A percentile compares a stretch with the other conserved stretches of the same genome.
These are phyloP conservation scores for Sminthurides bifidus DNA, from an alignment of 1,140 invertebrate genomes.

Conservation along the genomic window DNA sequence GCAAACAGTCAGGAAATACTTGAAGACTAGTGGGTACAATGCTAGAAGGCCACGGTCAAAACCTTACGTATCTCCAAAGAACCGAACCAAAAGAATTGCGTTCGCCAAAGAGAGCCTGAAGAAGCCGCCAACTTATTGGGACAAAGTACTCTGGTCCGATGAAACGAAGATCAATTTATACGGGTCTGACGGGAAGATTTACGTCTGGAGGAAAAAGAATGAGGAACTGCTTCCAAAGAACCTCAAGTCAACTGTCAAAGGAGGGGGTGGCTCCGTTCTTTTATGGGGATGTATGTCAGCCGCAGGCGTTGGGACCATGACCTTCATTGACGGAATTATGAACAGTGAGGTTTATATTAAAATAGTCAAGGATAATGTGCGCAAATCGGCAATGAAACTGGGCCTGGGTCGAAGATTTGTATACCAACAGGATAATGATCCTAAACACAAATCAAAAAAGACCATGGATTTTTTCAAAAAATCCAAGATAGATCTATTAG, in stretches of 20 bases:
- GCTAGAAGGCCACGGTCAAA: too few species aligned
- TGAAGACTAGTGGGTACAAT: too few species aligned
- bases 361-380: slow-evolving; percentile 29
- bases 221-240: slow-evolving; percentile 10
- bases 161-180: slow-evolving; percentile 1
- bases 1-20: too few species aligned
- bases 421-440: slow-evolving; percentile 35
- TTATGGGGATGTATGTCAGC: slow-evolving; percentile 35
- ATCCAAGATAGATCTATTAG: slow-evolving; percentile 30
- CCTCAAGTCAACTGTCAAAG: slow-evolving; percentile 35
- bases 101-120: not conserved
- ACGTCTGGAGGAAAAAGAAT: slow-evolving; percentile 30
- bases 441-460: slow-evolving; percentile 33
- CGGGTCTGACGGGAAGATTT: slow-evolving; percentile 22
- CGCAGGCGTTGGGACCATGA: slow-evolving; percentile 31
- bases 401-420: slow-evolving; percentile 19
- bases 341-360: not conserved
- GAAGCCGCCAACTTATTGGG: not conserved
- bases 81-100: not conserved
- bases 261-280: slow-evolving; percentile 34
- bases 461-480: slow-evolving; percentile 31
- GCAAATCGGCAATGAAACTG: slow-evolving; percentile 24
- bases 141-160: slow-evolving; percentile 1
- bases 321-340: slow-evolving; percentile 32
- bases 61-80: not conserved